These are phyloP conservation scores for Taeniopygia guttata DNA, from an alignment of 2,797 vertebrate genomes.

Conservation along the genomic window DNA sequence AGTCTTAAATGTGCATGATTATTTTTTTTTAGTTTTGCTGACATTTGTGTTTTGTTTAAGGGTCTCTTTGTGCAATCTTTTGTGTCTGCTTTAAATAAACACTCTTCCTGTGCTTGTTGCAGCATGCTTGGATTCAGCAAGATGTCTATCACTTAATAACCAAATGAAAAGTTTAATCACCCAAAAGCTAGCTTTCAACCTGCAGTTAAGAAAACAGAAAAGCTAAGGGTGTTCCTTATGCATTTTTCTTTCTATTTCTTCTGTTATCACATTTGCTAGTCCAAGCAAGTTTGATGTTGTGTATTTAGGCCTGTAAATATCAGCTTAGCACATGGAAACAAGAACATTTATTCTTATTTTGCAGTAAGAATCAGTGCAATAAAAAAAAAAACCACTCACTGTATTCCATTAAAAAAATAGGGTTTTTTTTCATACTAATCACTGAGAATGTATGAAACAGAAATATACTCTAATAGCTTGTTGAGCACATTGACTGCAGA, in stretches of 20 bases:
- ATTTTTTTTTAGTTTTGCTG: conserved; percentile 60
- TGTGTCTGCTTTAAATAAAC: conserved; percentile 48
- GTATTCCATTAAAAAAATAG: neutral
- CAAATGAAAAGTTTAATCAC: conserved; percentile 71
- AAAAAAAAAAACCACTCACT: neutral
- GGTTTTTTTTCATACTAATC: neutral
- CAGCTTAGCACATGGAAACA: conserved; percentile 29
- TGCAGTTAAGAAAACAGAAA: conserved; percentile 60
- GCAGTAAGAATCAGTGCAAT: conserved; percentile 3
- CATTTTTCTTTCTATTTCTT: conserved; percentile 48
- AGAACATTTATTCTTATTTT: conserved; percentile 35
- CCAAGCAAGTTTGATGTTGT: conserved; percentile 41
- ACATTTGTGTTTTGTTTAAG: conserved; percentile 60
- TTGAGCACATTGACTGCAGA: neutral
- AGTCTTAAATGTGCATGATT: conserved; percentile 24
- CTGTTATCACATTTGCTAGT: conserved; percentile 39
- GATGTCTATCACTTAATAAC: conserved; percentile 71
- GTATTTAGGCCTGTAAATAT: conserved; percentile 42
- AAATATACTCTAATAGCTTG: neutral
- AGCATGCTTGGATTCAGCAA: conserved; percentile 54
- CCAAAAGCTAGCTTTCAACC: conserved; percentile 69
- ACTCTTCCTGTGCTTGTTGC: conserved; percentile 46
- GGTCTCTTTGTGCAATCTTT: conserved; percentile 57
- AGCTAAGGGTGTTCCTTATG: conserved; percentile 23
- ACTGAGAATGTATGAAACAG: neutral